Conservation (phyloP, 2,113 vertebrate genomes). For the Ceuthmochares aereus region DNA sequence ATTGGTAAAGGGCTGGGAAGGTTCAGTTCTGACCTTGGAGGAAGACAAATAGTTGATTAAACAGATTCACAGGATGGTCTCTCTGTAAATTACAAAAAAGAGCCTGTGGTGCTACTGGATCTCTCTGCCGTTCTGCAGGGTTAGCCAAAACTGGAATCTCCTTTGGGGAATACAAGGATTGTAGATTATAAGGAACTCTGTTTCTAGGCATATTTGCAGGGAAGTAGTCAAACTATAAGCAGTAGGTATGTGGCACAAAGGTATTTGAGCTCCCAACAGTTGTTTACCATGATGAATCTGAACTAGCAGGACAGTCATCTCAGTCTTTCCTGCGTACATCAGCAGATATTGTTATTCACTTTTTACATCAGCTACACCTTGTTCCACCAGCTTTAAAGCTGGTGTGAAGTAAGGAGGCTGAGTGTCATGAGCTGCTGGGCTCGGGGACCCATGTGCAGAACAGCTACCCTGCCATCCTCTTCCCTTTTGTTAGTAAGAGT, state of each 20-base stretch:
- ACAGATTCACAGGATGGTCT: background rate
- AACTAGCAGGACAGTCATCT: background rate
- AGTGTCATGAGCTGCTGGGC: background rate
- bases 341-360: background rate
- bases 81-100: background rate
- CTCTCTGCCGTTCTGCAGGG: rapidly evolving
- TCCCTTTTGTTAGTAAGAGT: background rate
- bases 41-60: background rate
- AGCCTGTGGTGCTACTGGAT: background rate
- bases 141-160: background rate
- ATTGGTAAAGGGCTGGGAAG: background rate
- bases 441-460: background rate
- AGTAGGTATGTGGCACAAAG: background rate
- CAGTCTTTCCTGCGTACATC: background rate
- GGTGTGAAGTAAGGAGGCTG: background rate
- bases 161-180: background rate
- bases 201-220: background rate
- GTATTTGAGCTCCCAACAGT: background rate
- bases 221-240: background rate
- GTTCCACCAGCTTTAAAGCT: background rate
- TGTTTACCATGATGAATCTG: background rate
- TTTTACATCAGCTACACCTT: background rate
- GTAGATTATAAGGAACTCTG: background rate
- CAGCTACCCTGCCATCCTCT: background rate
- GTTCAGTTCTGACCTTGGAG: background rate